Conservation (phyloP, 2,797 vertebrate species). For the Pteronotus mesoamericanus region DNA sequence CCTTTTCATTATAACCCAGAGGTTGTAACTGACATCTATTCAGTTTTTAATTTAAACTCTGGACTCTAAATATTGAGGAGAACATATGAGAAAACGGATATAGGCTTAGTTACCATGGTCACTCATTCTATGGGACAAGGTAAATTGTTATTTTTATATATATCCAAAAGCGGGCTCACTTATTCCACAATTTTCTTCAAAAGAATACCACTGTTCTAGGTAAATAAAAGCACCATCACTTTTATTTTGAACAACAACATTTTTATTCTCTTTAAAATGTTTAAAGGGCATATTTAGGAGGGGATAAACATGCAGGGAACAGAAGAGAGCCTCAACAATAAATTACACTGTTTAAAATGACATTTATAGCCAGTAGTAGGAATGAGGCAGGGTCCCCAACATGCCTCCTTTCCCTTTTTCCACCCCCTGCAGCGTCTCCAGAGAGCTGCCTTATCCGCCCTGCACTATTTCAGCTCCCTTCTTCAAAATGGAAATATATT, state of each 20-base stretch:
- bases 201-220: neutral
- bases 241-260: neutral
- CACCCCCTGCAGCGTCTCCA: neutral
- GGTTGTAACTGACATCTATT: neutral
- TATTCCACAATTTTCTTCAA: neutral
- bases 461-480: neutral
- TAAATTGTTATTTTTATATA: neutral
- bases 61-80: neutral
- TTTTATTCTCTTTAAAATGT: neutral
- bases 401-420: neutral
- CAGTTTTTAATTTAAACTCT: neutral
- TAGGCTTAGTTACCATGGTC: neutral
- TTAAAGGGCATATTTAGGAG: neutral
- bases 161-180: neutral
- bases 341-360: neutral
- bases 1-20: neutral
- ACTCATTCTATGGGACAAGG: neutral
- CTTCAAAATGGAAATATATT: constrained; percentile 11
- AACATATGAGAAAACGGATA: neutral
- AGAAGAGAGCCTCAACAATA: neutral
- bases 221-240: neutral
- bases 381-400: neutral
- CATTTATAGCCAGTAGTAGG: neutral
- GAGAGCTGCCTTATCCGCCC: neutral
- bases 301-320: neutral